A percentile compares a stretch with the other conserved stretches of the same genome.
phyloP scores from a whole-genome alignment of 2,797 vertebrate genomes.

The Megalops cyprinoides region DNA sequence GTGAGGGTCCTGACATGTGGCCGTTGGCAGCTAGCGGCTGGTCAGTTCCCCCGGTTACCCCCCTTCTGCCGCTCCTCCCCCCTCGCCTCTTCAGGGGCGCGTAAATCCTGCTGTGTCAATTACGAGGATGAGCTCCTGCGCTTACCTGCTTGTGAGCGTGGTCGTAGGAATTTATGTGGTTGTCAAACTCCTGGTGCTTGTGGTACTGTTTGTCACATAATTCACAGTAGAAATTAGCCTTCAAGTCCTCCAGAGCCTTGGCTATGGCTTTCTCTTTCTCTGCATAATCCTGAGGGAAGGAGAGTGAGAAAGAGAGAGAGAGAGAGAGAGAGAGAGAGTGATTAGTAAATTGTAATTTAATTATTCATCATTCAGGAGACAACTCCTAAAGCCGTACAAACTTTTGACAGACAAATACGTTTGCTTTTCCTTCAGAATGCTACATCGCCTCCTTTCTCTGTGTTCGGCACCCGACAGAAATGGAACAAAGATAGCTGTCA shows the following conservation, averaged over 20 bases:
- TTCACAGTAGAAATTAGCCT: conserved; percentile 95
- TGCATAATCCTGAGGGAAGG: conserved; percentile 79
- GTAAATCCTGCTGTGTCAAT: conserved; percentile 12
- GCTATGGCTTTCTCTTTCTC: conserved; percentile 85
- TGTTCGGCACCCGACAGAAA: conserved; percentile 4
- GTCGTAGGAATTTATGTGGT: conserved; percentile 98
- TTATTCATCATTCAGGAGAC: conserved; percentile 24
- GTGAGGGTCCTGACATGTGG: background rate
- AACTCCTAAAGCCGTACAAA: background rate
- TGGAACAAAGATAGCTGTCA: conserved; percentile 33
- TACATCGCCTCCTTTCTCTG: background rate
- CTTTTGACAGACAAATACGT: conserved; percentile 15
- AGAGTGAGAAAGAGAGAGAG: conserved; percentile 33
- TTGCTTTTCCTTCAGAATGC: conserved; percentile 23
- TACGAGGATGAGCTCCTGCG: background rate
- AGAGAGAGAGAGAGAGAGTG: background rate
- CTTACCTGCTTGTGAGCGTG: conserved; percentile 97
- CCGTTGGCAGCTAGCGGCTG: background rate
- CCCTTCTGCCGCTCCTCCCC: background rate
- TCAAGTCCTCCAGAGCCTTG: conserved; percentile 88
- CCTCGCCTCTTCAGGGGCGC: background rate
- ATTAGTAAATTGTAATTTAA: conserved; percentile 14
- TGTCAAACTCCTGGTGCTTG: conserved; percentile 98
- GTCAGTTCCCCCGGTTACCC: background rate
- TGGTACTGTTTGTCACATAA: conserved; percentile 97